Evolutionary conservation across 2,888 invertebrate species (phyloP).

Genomic region (Gastrophysa polygoni): DNA sequence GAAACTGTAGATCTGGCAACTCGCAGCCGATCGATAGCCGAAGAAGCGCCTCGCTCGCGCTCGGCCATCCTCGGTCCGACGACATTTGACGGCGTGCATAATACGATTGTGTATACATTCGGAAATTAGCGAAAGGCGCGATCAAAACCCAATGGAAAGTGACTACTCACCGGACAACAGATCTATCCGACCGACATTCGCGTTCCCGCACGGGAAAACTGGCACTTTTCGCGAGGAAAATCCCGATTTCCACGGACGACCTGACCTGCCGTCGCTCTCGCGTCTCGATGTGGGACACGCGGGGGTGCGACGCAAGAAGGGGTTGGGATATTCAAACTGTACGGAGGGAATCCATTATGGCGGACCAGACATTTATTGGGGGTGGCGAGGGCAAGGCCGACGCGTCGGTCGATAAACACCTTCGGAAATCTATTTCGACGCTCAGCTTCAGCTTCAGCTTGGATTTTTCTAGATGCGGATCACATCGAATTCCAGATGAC

Average conservation of each 20-base stretch:
- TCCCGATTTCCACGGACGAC: constrained; percentile 25
- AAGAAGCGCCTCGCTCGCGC: constrained; percentile 8
- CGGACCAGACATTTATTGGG: constrained; percentile 23
- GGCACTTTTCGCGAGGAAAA: constrained; percentile 16
- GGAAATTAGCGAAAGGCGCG: constrained; percentile 11
- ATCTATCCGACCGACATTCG: constrained; percentile 5
- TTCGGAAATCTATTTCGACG: neutral
- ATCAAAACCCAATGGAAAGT: neutral
- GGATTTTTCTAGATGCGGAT: too few relatives aligned
- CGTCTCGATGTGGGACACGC: constrained; percentile 30
- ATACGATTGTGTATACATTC: constrained; percentile 34
- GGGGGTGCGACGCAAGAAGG: constrained; percentile 28
- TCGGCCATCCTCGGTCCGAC: constrained; percentile 23
- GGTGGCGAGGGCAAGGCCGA: neutral
- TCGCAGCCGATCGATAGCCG: constrained; percentile 30
- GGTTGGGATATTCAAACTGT: constrained; percentile 37
- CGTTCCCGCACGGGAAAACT: constrained; percentile 19
- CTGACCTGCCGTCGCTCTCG: constrained; percentile 36
- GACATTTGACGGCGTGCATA: constrained; percentile 31
- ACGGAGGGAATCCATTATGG: constrained; percentile 37
- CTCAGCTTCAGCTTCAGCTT: too few relatives aligned
- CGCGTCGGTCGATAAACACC: neutral
- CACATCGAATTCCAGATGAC: too few relatives aligned
- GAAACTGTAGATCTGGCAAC: too few relatives aligned
- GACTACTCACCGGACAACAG: constrained; percentile 18